phyloP scores from a whole-genome alignment of 2,113 vertebrate genomes.

The Nothobranchius furzeri region DNA sequence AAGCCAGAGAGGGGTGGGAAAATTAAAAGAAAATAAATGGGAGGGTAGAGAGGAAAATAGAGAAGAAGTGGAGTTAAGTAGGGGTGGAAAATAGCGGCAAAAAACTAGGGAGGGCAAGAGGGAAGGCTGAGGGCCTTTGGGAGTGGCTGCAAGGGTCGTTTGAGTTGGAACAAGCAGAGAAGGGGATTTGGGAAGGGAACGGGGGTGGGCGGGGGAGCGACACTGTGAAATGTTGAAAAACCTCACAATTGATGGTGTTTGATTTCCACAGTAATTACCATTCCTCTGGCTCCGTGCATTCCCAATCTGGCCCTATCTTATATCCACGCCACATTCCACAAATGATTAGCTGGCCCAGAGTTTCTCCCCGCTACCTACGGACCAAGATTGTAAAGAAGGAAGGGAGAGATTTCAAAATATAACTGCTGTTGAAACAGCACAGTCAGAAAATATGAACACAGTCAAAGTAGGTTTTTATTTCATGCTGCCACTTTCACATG shows the following conservation, averaged over 20 bases:
- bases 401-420: conserved; percentile 11
- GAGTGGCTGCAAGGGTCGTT: conserved; percentile 65
- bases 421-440: too few species aligned
- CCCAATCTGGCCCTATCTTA: conserved; percentile 80
- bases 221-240: conserved; percentile 78
- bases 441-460: neutral
- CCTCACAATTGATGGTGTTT: conserved; percentile 82
- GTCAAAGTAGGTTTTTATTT: too few species aligned
- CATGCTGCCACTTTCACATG: too few species aligned
- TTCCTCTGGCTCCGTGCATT: conserved; percentile 78
- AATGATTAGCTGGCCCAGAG: conserved; percentile 76
- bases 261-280: conserved; percentile 83
- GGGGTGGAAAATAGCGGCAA: conserved; percentile 45
- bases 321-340: conserved; percentile 78
- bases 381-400: conserved; percentile 43
- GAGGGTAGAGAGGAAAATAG: conserved; percentile 21
- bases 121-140: conserved; percentile 38
- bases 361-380: conserved; percentile 64
- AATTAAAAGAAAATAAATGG: conserved; percentile 65
- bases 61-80: conserved; percentile 19
- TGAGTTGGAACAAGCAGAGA: conserved; percentile 58
- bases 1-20: conserved; percentile 50
- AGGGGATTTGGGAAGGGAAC: conserved; percentile 46
- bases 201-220: conserved; percentile 36
- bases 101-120: conserved; percentile 19